Evolutionary conservation across 1,140 invertebrate species (phyloP), one percentile per base, ranked within the genome.

Genomic region (Adoxophyes honmai): DNA sequence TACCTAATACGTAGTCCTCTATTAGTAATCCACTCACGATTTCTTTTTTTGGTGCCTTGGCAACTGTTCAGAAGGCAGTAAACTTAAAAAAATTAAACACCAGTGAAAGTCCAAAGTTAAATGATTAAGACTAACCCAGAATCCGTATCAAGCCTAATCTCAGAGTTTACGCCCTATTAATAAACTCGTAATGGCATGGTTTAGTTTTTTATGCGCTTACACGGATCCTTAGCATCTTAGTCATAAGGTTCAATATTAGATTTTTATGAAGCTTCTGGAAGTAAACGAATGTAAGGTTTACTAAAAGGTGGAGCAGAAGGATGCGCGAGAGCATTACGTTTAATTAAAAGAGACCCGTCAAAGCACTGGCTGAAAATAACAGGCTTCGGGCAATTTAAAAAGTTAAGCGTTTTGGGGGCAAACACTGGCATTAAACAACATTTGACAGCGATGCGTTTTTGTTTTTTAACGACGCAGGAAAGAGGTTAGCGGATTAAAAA

Each of bases 301-400:
- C 2, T 28, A 28, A 28, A 28, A 28, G 21, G 66, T 55, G 65
- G 62, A 72, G 73, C 69, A 72, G 67, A 67, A 68, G 63, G 66
- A 66, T 70, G 55, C 58, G 52, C 60, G 57, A 53, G 60, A 52
- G 64, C 60, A 73, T 69, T 65, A 35, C n/a, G 74, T 80, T 78
- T 80, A 83, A 86, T 86, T 83, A 81, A 78, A 64, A 57, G 71
- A 79, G 70, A 70, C 67, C 72, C 69, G 70, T 75, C 70, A 78
- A 78, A 75, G 70, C 78, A 75, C 70, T 75, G 74, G 78, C 79
- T 70, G 75, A 73, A 79, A 81, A 82, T 86, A 80, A 81, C 73
- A 77, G 74, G 64, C 74, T 72, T 78, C 72, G 59, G n/a, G 6
- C 21, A 5, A 11, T 28, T 28, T 33, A 28, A 39, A 48, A 48